phyloP scores from a whole-genome alignment of 2,888 invertebrate genomes.

The Achlya flavicornis region DNA sequence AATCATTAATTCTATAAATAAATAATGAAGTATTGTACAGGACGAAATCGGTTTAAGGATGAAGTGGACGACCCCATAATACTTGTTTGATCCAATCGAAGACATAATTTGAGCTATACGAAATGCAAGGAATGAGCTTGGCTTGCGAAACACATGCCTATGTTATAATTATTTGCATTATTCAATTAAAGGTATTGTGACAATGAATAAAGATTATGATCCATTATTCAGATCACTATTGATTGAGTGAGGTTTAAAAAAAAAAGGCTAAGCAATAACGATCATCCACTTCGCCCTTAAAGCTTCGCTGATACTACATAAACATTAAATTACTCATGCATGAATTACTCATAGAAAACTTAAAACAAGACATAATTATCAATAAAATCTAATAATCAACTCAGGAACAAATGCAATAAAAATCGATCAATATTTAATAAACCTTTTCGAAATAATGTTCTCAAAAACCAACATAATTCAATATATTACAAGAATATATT shows the following conservation, averaged over 20 bases:
- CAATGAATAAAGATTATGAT: too few relatives aligned
- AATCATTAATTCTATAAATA: slow-evolving; percentile 76
- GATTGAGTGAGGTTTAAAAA: neutral
- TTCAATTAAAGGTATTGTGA: neutral
- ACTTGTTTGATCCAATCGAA: slow-evolving; percentile 14
- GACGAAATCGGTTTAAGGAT: slow-evolving; percentile 67
- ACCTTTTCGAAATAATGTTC: slow-evolving; percentile 72
- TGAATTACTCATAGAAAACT: slow-evolving; percentile 67
- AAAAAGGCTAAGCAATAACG: slow-evolving; percentile 14
- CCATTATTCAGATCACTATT: neutral
- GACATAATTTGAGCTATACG: slow-evolving; percentile 5
- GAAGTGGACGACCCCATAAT: slow-evolving; percentile 55
- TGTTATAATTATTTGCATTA: neutral
- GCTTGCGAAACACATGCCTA: neutral
- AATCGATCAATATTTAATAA: slow-evolving; percentile 77
- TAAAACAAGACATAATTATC: slow-evolving; percentile 70
- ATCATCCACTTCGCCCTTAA: slow-evolving; percentile 66
- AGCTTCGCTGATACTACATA: slow-evolving; percentile 57
- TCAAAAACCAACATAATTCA: slow-evolving; percentile 72
- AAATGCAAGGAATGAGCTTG: neutral
- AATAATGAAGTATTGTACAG: slow-evolving; percentile 81
- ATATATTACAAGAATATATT: slow-evolving; percentile 80
- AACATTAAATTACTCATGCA: slow-evolving; percentile 75
- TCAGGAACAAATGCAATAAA: slow-evolving; percentile 84
- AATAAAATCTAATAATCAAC: slow-evolving; percentile 82